Conservation (phyloP, 1,140 invertebrate species). For the Drosophila saltans region DNA sequence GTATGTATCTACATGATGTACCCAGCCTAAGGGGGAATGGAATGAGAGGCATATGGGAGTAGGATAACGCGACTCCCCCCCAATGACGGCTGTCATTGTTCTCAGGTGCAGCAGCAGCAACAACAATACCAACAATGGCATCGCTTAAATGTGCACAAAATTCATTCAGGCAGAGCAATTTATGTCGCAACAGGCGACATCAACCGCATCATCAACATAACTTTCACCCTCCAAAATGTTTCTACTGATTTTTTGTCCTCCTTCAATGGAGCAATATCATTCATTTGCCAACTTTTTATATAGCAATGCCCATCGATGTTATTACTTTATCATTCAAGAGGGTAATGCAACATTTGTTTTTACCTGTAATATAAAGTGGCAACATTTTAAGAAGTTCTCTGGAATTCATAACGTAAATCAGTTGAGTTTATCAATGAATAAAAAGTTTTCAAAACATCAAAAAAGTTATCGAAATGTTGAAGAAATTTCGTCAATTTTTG, state of each 20-base stretch:
- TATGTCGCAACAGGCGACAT: conserved; percentile 72
- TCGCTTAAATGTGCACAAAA: conserved; percentile 71
- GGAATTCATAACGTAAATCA: too few relatives aligned
- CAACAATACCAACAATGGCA: conserved; percentile 44
- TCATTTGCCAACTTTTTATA: conserved; percentile 42
- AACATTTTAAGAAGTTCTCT: too few relatives aligned
- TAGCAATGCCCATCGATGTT: conserved; percentile 3
- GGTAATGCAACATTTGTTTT: background rate
- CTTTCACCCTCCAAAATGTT: background rate
- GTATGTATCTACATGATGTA: background rate
- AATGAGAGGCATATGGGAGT: background rate
- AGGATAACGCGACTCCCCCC: conserved; percentile 5
- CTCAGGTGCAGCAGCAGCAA: conserved; percentile 62
- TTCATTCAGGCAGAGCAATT: conserved; percentile 68
- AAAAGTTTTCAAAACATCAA: too few relatives aligned
- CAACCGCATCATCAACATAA: conserved; percentile 46
- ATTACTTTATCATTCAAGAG: background rate
- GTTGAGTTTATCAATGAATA: too few relatives aligned
- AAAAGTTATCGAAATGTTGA: too few relatives aligned
- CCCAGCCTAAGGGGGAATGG: background rate
- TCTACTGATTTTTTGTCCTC: background rate
- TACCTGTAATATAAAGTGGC: background rate
- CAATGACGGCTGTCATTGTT: conserved; percentile 70
- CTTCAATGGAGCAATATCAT: conserved; percentile 51
- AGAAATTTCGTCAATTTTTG: too few relatives aligned